Conservation (phyloP, 1,140 invertebrate species). For the Zaprionus ghesquierei region DNA sequence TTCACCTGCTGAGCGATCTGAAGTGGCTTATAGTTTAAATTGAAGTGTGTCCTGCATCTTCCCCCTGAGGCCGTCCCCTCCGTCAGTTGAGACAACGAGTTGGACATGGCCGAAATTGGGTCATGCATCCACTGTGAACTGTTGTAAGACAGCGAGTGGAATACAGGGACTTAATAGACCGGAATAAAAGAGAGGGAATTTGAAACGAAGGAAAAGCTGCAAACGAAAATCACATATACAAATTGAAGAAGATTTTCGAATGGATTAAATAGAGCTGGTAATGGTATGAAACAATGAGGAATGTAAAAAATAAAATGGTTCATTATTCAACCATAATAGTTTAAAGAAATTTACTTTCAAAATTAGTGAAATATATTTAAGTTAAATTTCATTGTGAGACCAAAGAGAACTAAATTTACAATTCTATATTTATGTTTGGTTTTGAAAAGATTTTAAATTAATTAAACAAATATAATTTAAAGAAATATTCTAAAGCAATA, state of each 20-base stretch:
- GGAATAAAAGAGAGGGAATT: neutral
- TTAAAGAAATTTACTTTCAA: too few relatives aligned
- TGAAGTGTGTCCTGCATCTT: slow-evolving; percentile 54
- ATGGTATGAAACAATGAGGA: too few relatives aligned
- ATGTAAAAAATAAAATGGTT: too few relatives aligned
- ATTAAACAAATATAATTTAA: too few relatives aligned
- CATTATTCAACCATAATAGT: too few relatives aligned
- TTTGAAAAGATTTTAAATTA: too few relatives aligned
- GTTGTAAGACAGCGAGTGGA: neutral
- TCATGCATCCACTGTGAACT: neutral
- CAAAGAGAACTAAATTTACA: too few relatives aligned
- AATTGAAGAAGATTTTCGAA: neutral
- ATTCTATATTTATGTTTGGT: too few relatives aligned
- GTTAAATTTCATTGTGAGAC: too few relatives aligned
- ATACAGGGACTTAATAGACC: neutral
- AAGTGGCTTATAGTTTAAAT: slow-evolving; percentile 67
- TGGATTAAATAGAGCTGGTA: neutral
- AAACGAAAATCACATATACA: neutral
- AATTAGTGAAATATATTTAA: too few relatives aligned
- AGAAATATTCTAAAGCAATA: too few relatives aligned
- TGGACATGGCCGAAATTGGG: neutral
- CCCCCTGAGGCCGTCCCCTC: neutral
- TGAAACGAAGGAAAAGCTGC: neutral
- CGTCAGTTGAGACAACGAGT: too few relatives aligned
- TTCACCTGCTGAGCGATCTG: slow-evolving; percentile 19